Percentiles rank a stretch among this genome's conserved stretches.
These are phyloP conservation scores for Labeo rohita DNA, from an alignment of 2,113 vertebrate species.

Conservation along the genomic window DNA sequence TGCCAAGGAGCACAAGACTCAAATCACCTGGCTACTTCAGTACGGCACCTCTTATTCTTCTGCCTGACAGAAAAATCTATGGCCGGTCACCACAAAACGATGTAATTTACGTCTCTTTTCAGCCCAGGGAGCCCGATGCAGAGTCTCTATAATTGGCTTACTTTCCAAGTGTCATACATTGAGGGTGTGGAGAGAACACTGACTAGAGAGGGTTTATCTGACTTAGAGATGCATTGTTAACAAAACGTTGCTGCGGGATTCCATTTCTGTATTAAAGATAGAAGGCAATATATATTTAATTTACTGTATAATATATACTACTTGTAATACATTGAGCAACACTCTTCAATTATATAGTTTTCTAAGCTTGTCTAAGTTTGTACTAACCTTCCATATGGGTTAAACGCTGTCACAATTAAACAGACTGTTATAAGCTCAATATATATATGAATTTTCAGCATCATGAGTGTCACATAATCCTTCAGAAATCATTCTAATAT, in stretches of 20 bases:
- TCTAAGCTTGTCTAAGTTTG: not conserved
- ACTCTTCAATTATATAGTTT: not conserved
- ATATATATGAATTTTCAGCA: too few relatives aligned
- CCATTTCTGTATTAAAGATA: not conserved
- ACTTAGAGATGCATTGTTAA: constrained; percentile 11
- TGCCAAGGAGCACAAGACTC: constrained; percentile 45
- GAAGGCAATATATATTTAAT: not conserved
- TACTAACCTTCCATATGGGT: not conserved
- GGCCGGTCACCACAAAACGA: constrained; percentile 24
- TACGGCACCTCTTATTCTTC: constrained; percentile 37
- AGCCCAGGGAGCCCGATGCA: not conserved
- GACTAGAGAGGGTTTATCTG: constrained; percentile 4
- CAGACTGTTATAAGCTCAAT: too few relatives aligned
- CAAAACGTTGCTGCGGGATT: not conserved
- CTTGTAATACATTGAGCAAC: not conserved
- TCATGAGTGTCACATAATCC: too few relatives aligned
- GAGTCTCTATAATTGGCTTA: constrained; percentile 43
- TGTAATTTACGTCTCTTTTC: constrained; percentile 46
- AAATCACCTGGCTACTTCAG: constrained; percentile 35
- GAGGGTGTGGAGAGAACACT: constrained; percentile 14
- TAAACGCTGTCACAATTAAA: too few relatives aligned
- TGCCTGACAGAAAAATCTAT: constrained; percentile 48
- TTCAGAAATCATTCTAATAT: too few relatives aligned
- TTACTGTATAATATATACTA: not conserved
- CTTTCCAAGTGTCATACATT: constrained; percentile 37